Evolutionary conservation across 2,888 invertebrate species (phyloP).

Genomic region (Eledona agricola): DNA sequence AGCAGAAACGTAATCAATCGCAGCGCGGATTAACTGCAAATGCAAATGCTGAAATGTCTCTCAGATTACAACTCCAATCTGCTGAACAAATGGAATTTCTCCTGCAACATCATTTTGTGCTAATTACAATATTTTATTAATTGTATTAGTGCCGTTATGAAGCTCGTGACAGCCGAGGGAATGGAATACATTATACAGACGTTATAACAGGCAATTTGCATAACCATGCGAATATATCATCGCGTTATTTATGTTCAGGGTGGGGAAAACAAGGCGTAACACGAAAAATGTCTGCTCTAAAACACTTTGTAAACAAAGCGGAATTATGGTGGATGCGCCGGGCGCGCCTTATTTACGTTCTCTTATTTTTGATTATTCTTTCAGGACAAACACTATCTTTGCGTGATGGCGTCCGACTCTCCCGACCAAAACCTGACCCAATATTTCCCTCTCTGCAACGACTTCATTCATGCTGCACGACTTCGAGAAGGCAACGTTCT

Average conservation of each 20-base stretch:
- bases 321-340: slow-evolving; percentile 13
- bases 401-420: slow-evolving; percentile 95
- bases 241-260: neutral
- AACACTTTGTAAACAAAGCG: neutral
- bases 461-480: slow-evolving; percentile 94
- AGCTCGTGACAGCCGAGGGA: slow-evolving; percentile 2
- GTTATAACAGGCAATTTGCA: slow-evolving; percentile 1
- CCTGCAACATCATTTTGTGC: too few species aligned
- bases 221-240: slow-evolving; percentile 1
- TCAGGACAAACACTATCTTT: slow-evolving; percentile 95
- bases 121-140: slow-evolving; percentile 22
- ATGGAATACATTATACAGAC: slow-evolving; percentile 9
- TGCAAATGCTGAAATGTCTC: too few species aligned
- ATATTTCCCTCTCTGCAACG: slow-evolving; percentile 93
- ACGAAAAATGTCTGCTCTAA: slow-evolving; percentile 4
- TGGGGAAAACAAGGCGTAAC: too few species aligned
- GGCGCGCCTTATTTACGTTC: too few species aligned
- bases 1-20: too few species aligned
- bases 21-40: too few species aligned
- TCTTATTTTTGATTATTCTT: slow-evolving; percentile 53
- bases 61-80: neutral
- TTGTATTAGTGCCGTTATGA: slow-evolving; percentile 8
- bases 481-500: slow-evolving; percentile 89
- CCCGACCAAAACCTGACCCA: slow-evolving; percentile 93
- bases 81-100: slow-evolving; percentile 7